Evolutionary conservation across 2,888 invertebrate species (phyloP), one percentile per base, ranked within the genome.

Genomic region (Nephrotoma guestfalica): DNA sequence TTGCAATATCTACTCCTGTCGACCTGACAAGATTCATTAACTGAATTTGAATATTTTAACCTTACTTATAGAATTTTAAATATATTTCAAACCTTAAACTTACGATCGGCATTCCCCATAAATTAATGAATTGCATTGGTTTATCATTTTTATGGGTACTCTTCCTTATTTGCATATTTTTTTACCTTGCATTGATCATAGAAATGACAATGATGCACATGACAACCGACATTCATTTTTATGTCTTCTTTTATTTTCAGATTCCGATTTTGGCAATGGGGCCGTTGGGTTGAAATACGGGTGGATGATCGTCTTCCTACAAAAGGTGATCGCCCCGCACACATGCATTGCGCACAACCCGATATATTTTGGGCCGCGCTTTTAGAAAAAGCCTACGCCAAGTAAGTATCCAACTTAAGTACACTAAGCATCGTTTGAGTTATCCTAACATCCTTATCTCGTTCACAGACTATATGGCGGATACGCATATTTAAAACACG

Each of bases 211-310:
- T 30, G 30, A 30, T 30, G 1, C 3, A 30, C 3, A 30, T 30
- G 30, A 30, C 30, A 30, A 2, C 3, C 30, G 30, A 30, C 30
- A 30, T 30, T 30, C 30, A 30, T 30, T 2, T 2, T 30, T 30
- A 30, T 30, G 30, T 3, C 2, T 30, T 30, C 3, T 30, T 2
- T 1, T 43, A 0, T 86, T 90, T 90, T 71, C 91, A 95, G 94
- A 90, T 95, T 95, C 91, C 92, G 94, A 43, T 96, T 96, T 91
- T 96, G 96, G 96, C 95, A 95, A 91, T 96, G 95, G 91, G 96
- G 96, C 7, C 93, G 93, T 89, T 96, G 96, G 96, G 93, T 93
- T 88, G 96, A 96, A 90, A 93, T 96, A 86, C 90, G 94, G 41
- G 93, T 96, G 87, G 96, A 96, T 91, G 96, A 96, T 91, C 93